Percentiles rank a stretch among this genome's conserved stretches.
phyloP scores from a whole-genome alignment of 2,888 invertebrate genomes.

The Synanthedon vespiformis region DNA sequence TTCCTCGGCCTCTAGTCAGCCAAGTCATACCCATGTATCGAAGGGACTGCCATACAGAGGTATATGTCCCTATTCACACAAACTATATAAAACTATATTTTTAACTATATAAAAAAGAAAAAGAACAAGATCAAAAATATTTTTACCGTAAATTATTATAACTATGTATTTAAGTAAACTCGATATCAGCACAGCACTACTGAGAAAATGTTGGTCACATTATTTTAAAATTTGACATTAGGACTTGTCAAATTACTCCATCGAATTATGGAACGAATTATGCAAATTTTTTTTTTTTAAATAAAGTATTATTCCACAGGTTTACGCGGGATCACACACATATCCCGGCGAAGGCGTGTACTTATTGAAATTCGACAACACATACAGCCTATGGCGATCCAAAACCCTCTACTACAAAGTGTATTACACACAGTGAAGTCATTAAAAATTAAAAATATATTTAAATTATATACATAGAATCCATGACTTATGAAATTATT shows the following conservation, averaged over 20 bases:
- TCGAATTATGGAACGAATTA: too few relatives aligned
- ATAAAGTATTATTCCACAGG: conserved; percentile 48
- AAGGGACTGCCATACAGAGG: conserved; percentile 94
- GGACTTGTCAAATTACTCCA: too few relatives aligned
- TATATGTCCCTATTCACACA: conserved; percentile 11
- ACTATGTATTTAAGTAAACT: too few relatives aligned
- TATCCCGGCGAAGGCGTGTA: conserved; percentile 99
- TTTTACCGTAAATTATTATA: too few relatives aligned
- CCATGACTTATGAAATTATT: conserved; percentile 25
- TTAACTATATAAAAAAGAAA: too few relatives aligned
- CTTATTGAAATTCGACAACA: conserved; percentile 98
- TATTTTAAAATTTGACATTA: too few relatives aligned
- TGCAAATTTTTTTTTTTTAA: too few relatives aligned
- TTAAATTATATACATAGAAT: conserved; percentile 9
- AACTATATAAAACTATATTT: too few relatives aligned
- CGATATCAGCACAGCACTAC: too few relatives aligned
- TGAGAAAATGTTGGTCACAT: too few relatives aligned
- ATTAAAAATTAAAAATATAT: not conserved
- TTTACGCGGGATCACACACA: conserved; percentile 96
- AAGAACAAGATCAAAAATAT: too few relatives aligned
- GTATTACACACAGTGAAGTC: conserved; percentile 85
- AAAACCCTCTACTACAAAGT: conserved; percentile 99
- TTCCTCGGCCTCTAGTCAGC: conserved; percentile 73
- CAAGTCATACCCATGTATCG: conserved; percentile 95
- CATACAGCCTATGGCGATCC: conserved; percentile 98